Evolutionary conservation across 2,113 vertebrate species (phyloP).

Genomic region (Cheilinus undulatus): DNA sequence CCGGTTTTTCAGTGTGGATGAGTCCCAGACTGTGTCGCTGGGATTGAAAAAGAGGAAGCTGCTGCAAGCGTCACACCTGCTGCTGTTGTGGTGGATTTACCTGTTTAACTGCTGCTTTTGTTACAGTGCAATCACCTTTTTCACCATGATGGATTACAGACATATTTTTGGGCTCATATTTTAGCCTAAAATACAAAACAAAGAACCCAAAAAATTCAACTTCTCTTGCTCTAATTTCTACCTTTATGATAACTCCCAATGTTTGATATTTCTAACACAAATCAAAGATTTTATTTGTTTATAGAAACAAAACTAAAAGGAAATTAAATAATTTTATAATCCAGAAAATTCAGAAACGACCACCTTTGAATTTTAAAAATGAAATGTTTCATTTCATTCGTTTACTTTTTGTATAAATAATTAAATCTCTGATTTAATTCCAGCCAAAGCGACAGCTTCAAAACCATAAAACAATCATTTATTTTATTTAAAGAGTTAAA

Average conservation of each 20-base stretch:
- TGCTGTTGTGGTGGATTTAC: not conserved
- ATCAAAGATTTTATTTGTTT: not conserved
- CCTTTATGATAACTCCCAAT: not conserved
- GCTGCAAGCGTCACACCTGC: conserved; percentile 19
- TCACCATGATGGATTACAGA: not conserved
- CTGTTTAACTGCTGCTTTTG: not conserved
- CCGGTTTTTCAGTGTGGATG: no score
- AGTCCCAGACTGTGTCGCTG: no score
- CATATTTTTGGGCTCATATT: conserved; percentile 12
- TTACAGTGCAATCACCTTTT: not conserved
- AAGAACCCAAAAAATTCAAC: not conserved
- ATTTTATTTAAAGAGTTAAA: not conserved
- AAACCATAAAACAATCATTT: conserved; percentile 18
- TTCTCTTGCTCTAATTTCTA: not conserved
- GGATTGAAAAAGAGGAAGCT: not conserved
- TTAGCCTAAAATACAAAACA: not conserved
- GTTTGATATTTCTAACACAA: conserved; percentile 20
- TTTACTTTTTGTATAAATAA: conserved; percentile 50
- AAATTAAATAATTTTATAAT: conserved; percentile 30
- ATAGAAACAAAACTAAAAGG: conserved; percentile 22
- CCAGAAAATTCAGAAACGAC: conserved; percentile 34
- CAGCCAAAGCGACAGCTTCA: not conserved
- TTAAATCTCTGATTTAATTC: conserved; percentile 42
- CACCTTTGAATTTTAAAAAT: conserved; percentile 56
- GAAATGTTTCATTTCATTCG: conserved; percentile 51